Percentiles rank a stretch among this genome's conserved stretches.
These are phyloP conservation scores for Molorchus minor DNA, from an alignment of 2,888 invertebrate genomes.

Conservation along the genomic window DNA sequence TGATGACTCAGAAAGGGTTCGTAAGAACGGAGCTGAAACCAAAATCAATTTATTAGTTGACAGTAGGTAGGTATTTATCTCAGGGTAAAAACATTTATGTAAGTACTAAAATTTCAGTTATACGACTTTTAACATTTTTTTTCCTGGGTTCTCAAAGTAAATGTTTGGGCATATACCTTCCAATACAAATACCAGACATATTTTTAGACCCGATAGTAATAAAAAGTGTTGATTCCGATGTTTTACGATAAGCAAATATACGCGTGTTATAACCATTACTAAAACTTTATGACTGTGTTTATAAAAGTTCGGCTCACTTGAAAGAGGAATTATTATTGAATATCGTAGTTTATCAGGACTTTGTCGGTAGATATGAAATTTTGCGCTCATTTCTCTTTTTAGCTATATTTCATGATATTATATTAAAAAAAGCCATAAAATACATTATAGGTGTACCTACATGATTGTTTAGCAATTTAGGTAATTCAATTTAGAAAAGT, in stretches of 20 bases:
- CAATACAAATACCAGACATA: conserved; percentile 16
- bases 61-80: no score
- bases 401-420: no score
- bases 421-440: no score
- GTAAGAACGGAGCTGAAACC: conserved; percentile 75
- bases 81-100: no score
- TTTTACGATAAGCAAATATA: conserved; percentile 24
- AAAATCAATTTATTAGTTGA: no score
- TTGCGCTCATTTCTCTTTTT: conserved; percentile 10
- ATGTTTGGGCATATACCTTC: neutral
- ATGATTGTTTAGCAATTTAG: no score
- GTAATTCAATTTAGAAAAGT: no score
- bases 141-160: conserved; percentile 14
- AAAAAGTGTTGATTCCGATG: conserved; percentile 15
- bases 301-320: conserved; percentile 20
- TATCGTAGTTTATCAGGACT: conserved; percentile 23
- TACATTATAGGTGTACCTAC: no score
- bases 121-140: neutral
- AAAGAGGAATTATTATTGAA: conserved; percentile 20
- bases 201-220: conserved; percentile 21
- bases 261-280: conserved; percentile 14
- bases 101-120: no score
- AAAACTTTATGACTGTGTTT: conserved; percentile 22
- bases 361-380: conserved; percentile 21
- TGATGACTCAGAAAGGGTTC: conserved; percentile 78